phyloP scores from a whole-genome alignment of 2,113 vertebrate species.

The Nothobranchius kuhntae region DNA sequence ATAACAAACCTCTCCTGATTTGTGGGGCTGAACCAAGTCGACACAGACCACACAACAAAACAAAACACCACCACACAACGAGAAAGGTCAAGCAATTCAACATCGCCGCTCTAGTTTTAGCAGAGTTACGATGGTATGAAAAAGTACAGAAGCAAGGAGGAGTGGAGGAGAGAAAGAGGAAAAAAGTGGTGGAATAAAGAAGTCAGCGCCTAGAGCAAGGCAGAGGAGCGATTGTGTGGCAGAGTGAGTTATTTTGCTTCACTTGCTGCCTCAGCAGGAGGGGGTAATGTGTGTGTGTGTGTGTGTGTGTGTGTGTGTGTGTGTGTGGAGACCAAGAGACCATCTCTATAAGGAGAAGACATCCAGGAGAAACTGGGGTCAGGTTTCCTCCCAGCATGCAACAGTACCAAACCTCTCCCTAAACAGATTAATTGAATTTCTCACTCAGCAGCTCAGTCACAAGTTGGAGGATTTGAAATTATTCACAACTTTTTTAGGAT shows the following conservation, averaged over 20 bases:
- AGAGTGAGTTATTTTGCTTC: slow-evolving; percentile 83
- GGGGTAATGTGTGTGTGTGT: slow-evolving; percentile 28
- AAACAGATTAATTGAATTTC: slow-evolving; percentile 49
- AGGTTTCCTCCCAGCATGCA: slow-evolving; percentile 64
- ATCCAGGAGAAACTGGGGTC: slow-evolving; percentile 59
- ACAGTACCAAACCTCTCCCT: slow-evolving; percentile 24
- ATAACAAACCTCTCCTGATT: slow-evolving; percentile 66
- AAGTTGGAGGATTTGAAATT: slow-evolving; percentile 38
- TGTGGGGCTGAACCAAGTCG: slow-evolving; percentile 61
- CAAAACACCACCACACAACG: slow-evolving; percentile 65
- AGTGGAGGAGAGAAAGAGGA: slow-evolving; percentile 15
- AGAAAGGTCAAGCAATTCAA: slow-evolving; percentile 79
- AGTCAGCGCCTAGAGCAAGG: slow-evolving; percentile 73
- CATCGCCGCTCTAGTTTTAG: slow-evolving; percentile 72
- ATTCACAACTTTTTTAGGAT: slow-evolving; percentile 38
- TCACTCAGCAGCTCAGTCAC: slow-evolving; percentile 37
- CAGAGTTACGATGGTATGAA: slow-evolving; percentile 69
- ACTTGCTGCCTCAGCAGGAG: slow-evolving; percentile 78
- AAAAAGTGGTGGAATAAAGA: slow-evolving; percentile 70
- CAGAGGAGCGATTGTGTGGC: slow-evolving; percentile 78
- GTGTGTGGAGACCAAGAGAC: slow-evolving; percentile 17
- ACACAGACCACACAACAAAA: slow-evolving; percentile 74
- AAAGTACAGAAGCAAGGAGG: slow-evolving; percentile 38
- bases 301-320: slow-evolving; percentile 42
- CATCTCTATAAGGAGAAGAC: slow-evolving; percentile 54